Conservation (phyloP, 2,888 invertebrate genomes). For the Siphlonurus alternatus region DNA sequence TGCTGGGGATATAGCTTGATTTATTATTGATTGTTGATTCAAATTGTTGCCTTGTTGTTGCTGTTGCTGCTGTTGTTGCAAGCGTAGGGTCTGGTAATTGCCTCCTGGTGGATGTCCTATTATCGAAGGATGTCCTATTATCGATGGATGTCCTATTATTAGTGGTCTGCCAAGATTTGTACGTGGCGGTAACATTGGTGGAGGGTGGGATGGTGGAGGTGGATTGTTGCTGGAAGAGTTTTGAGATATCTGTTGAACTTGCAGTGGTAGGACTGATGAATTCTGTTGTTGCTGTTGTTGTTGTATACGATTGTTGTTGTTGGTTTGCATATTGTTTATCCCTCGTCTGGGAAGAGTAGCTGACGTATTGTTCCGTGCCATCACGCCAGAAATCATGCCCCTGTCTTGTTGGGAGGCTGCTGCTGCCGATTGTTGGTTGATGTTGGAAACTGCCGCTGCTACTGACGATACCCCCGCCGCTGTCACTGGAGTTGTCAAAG, state of each 20-base stretch:
- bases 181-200: background rate
- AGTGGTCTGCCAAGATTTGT: background rate
- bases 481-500: constrained; percentile 1
- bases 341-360: background rate
- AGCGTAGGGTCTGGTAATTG: constrained; percentile 1
- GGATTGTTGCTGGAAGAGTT: background rate
- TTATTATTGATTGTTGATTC: too few species aligned
- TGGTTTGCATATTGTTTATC: background rate
- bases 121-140: constrained; percentile 1
- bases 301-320: background rate
- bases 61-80: background rate
- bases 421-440: too few species aligned
- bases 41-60: background rate
- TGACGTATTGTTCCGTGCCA: background rate
- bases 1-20: background rate
- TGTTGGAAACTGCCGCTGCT: background rate
- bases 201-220: background rate
- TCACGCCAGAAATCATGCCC: background rate
- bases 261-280: background rate
- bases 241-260: background rate
- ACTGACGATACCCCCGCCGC: background rate
- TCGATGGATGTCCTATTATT: constrained; percentile 1
- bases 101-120: background rate
- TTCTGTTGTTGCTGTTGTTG: too few species aligned
- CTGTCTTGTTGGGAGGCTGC: too few species aligned